Percentiles rank a stretch among this genome's conserved stretches.
These are phyloP conservation scores for Sakesphorus luctuosus DNA, from an alignment of 2,113 vertebrate genomes.

Conservation along the genomic window DNA sequence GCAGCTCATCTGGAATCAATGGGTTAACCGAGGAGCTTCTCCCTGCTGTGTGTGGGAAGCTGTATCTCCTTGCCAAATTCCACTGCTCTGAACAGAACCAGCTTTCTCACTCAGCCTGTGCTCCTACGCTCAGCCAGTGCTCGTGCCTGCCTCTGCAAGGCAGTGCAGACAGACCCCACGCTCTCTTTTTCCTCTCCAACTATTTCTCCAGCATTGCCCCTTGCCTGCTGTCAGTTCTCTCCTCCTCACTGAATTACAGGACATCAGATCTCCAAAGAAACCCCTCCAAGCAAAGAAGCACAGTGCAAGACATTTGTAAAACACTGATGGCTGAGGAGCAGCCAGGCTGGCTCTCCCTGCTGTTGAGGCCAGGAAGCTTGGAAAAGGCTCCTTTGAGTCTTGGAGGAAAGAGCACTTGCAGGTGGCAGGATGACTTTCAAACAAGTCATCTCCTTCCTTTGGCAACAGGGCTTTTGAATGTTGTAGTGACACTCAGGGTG, in stretches of 20 bases:
- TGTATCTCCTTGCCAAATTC: slow-evolving; percentile 58
- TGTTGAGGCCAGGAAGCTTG: background rate
- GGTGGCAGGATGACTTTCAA: background rate
- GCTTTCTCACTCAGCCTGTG: slow-evolving; percentile 49
- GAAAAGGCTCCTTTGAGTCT: background rate
- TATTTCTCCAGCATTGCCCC: background rate
- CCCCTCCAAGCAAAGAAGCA: background rate
- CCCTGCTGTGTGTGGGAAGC: slow-evolving; percentile 43
- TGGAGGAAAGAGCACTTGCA: background rate
- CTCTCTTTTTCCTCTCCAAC: background rate
- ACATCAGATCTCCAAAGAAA: slow-evolving; percentile 15
- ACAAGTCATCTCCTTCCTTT: background rate
- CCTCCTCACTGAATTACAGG: background rate
- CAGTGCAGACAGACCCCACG: slow-evolving; percentile 5
- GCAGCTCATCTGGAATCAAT: background rate
- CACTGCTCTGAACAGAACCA: slow-evolving; percentile 52
- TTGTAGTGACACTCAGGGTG: background rate
- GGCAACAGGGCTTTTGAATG: background rate
- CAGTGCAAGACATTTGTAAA: background rate
- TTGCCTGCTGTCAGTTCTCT: background rate
- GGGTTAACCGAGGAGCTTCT: slow-evolving; percentile 48
- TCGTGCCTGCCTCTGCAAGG: slow-evolving; percentile 43
- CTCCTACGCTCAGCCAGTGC: slow-evolving; percentile 57
- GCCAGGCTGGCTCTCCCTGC: background rate
- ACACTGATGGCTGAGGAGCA: background rate